Base-by-base conservation (phyloP, 1,140 invertebrate genomes). In the Phortica variegata region DNA sequence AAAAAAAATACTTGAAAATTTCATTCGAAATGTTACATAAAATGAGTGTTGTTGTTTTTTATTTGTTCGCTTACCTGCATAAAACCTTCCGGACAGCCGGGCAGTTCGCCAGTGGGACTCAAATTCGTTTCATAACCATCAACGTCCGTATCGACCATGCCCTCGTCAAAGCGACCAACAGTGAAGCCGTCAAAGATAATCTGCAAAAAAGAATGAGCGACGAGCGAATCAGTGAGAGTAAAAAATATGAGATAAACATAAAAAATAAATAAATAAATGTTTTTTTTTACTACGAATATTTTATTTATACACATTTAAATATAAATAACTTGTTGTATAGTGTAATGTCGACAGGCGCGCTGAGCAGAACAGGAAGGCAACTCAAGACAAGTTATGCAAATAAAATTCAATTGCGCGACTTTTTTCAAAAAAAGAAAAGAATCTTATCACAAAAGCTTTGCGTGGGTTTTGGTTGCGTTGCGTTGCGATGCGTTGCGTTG, bases 181-280 rank as follows among this genome's bases (percentile, higher is more conserved):
- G 86, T 87, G 77, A 92, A 90, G 45, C 87, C 84, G 63, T 91
- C 89, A 81, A 91, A 90, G 43, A 89, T 84, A 20, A 92, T 77
- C 83, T 89, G 83, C 17, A 79, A 78, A 56, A 44, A 39, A 29
- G 36, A 53, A 44, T 17, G 29, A 29, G 9, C 49, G n/a, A n/a
- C n/a, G n/a, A n/a, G n/a, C n/a, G n/a, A n/a, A n/a, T n/a, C n/a
- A 39, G 40, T 10, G 2, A 34, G 21, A 21, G n/a, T 32, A 47
- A 29, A n/a, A 19, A 21, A 21, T 34, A 34, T 6, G 10, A 34
- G 12, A 34, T 34, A 34, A 34, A 15, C 7, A n/a, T n/a, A 47
- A 33, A 32, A 39, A 34, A 15, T 16, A 29, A 29, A 34, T 47
- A 16, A 23, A 48, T 34, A 31, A 36, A 41, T 17, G 47, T 15